Base-by-base conservation (phyloP, 2,113 vertebrate species). In the Amia ocellicauda region DNA sequence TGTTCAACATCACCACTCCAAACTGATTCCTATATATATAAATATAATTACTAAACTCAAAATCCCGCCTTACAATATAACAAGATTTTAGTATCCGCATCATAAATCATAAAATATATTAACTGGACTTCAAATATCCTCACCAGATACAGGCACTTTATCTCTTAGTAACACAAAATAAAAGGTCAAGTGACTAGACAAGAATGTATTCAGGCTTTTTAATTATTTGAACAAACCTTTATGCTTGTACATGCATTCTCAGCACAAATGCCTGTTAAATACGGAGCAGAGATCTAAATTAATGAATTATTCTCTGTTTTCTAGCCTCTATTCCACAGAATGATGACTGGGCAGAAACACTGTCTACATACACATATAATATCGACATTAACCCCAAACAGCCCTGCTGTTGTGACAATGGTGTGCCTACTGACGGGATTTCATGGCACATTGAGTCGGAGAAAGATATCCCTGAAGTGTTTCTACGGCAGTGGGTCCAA, bases 141-240 rank as follows among this genome's bases (percentile, higher is more conserved):
- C 62, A 66, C 71, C 70, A 83, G 75, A 80, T 81, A 78, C 66
- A 61, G n/a, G 62, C 67, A 58, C 69, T 72, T 73, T 70, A 70
- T 73, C 69, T 56, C 41, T 45, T 62, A 58, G 31, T 65, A 64
- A 66, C 64, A 79, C 72, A 78, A 81, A 84, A 84, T 72, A 77
- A 84, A 88, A 86, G 82, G 81, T 88, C 82, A 85, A 83, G 80
- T 84, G 79, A 83, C 80, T 81, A 85, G 82, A 75, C 80, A 62
- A 66, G 69, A 76, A 74, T 73, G 79, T 76, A 78, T 74, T 76
- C 70, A 75, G 62, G 70, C 75, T 72, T 82, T 47, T 82, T 82
- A 84, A 79, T 80, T 78, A 84, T 74, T 76, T 76, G 78, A 80
- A 76, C 73, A 74, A 80, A 83, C 81, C 83, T 85, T 84, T 85